A percentile compares a stretch with the other conserved stretches of the same genome.
phyloP scores from a whole-genome alignment of 2,113 vertebrate species.

The Pterocles burchelli region DNA sequence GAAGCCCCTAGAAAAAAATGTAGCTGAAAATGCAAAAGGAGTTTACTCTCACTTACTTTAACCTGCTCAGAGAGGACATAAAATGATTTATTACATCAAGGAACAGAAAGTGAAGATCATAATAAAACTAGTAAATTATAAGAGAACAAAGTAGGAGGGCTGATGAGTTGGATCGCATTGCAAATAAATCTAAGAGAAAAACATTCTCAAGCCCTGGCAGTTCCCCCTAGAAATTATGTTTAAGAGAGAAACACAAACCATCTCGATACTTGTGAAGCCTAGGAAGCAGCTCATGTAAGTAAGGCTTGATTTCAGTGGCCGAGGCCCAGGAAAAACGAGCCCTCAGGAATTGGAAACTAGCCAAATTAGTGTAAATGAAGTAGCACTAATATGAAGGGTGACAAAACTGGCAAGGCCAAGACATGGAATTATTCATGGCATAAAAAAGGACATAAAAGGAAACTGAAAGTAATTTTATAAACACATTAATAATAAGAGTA shows the following conservation, averaged over 20 bases:
- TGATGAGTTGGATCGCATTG: conserved; percentile 26
- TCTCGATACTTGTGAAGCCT: neutral
- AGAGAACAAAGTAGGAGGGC: neutral
- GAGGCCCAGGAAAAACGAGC: neutral
- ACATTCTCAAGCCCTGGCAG: neutral
- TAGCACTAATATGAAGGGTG: neutral
- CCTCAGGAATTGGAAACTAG: neutral
- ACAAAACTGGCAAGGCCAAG: neutral
- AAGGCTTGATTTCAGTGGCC: neutral
- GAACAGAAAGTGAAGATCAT: conserved; percentile 42
- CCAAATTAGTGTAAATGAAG: neutral
- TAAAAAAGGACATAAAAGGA: neutral
- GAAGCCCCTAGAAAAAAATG: neutral
- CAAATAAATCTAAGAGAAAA: conserved; percentile 36
- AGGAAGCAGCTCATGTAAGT: neutral
- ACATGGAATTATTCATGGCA: neutral
- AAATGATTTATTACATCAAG: conserved; percentile 35
- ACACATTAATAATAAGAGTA: neutral
- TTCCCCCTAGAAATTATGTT: neutral
- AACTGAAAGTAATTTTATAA: neutral
- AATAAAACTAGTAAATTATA: conserved; percentile 51
- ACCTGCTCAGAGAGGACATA: neutral
- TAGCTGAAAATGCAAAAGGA: neutral
- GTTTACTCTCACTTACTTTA: neutral
- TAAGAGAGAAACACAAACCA: neutral